Percentiles rank a stretch among this genome's conserved stretches.
Evolutionary conservation across 2,113 vertebrate species (phyloP).

Genomic region (Camelus bactrianus): DNA sequence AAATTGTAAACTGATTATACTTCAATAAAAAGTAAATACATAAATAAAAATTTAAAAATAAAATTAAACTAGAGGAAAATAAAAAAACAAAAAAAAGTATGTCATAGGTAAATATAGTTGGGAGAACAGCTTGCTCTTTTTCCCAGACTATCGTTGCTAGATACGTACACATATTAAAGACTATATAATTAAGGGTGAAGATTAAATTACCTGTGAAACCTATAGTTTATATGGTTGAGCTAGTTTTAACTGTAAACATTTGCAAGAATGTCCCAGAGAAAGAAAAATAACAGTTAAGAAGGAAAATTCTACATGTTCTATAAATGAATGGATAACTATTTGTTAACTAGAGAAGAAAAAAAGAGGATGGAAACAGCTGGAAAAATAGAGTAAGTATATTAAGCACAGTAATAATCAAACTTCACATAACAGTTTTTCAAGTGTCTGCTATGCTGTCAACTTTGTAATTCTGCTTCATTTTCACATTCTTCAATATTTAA

Average conservation of each 20-base stretch:
- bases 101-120: neutral
- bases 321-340: neutral
- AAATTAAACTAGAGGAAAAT: too few relatives aligned
- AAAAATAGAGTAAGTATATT: neutral
- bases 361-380: neutral
- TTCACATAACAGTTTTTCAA: neutral
- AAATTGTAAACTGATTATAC: too few relatives aligned
- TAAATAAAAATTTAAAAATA: too few relatives aligned
- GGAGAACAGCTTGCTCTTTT: neutral
- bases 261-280: neutral
- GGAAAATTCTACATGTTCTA: neutral
- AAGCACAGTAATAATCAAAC: neutral
- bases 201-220: neutral
- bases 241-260: neutral
- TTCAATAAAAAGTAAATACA: too few relatives aligned
- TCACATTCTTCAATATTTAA: neutral
- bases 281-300: neutral
- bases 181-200: neutral
- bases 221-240: neutral
- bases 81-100: neutral
- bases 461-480: neutral
- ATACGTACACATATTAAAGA: neutral
- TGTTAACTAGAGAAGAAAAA: neutral
- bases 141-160: neutral
- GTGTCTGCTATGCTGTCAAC: neutral